Evolutionary conservation across 2,113 vertebrate species (phyloP).

Genomic region (Myocastor coypus): DNA sequence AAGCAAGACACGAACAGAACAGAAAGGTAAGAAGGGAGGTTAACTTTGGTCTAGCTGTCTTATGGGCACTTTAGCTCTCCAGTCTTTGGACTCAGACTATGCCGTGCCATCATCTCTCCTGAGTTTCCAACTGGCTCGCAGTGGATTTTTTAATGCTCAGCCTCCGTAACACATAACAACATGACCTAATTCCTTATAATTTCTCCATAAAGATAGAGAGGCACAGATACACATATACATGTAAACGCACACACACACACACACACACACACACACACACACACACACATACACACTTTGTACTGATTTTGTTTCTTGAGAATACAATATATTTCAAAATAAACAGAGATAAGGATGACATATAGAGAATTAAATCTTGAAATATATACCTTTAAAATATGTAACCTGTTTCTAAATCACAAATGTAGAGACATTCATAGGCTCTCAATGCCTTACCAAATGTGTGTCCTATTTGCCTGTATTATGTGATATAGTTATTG

Average conservation of each 20-base stretch:
- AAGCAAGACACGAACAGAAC: neutral
- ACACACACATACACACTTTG: neutral
- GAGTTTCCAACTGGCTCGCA: neutral
- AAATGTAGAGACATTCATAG: neutral
- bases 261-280: neutral
- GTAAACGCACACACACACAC: neutral
- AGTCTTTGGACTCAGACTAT: neutral
- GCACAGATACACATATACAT: neutral
- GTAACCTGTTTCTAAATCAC: neutral
- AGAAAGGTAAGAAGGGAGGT: neutral
- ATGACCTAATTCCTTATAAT: neutral
- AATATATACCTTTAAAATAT: neutral
- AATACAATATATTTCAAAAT: neutral
- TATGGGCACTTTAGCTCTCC: neutral
- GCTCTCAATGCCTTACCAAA: neutral
- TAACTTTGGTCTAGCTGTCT: neutral
- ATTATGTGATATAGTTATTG: neutral
- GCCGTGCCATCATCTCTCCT: neutral
- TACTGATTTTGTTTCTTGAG: neutral
- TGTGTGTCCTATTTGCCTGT: neutral
- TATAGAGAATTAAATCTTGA: neutral
- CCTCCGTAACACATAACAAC: neutral
- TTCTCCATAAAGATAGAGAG: neutral
- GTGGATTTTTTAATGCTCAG: neutral
- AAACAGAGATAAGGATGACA: neutral